Base-by-base conservation (phyloP, 2,113 vertebrate species). In the Chauna torquata region DNA sequence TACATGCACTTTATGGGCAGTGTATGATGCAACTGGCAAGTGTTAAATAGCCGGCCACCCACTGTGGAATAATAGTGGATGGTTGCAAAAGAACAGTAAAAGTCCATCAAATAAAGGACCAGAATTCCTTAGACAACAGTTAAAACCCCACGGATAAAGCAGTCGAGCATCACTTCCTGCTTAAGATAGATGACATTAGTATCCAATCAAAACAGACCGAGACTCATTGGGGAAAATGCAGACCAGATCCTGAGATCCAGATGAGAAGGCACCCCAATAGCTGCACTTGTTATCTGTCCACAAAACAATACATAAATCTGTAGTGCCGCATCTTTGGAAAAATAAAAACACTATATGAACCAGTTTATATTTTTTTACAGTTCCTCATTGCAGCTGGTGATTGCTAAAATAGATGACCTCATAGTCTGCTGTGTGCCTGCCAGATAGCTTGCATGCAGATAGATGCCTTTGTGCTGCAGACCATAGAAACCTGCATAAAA, bases 401-500 rank as follows among this genome's bases (percentile, higher is more conserved):
- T 97, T 89, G 79, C 96, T 96, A 96, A 96, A 97, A 98, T 88
- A 92, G 97, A 98, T 98, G 98, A 98, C 97, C 98, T 98, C 98
- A 98, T 96, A 96, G 97, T 94, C 85, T 84, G 86, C 93, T 96
- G 95, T 97, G 93, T 8, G 94, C 89, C 96, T 98, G 98, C 98
- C 98, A 98, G 98, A 96, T 90, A 97, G 90, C 98, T 97, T 96
- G 96, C 98, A 98, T 98, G 97, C 98, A 98, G 98, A 98, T 98
- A 97, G 97, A 98, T 98, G 98, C 91, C 94, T 98, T 98, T 98
- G 98, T 98, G 98, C 92, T 95, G 58, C 93, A 95, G 95, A 97
- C 98, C 98, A 98, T 98, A 98, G 98, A 98, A 98, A 98, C 98
- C 98, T 98, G 98, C 98, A 98, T 97, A 98, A 98, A 98, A 98